These are phyloP conservation scores for Cranoglanis bouderius DNA, from an alignment of 2,113 vertebrate species.

Conservation along the genomic window DNA sequence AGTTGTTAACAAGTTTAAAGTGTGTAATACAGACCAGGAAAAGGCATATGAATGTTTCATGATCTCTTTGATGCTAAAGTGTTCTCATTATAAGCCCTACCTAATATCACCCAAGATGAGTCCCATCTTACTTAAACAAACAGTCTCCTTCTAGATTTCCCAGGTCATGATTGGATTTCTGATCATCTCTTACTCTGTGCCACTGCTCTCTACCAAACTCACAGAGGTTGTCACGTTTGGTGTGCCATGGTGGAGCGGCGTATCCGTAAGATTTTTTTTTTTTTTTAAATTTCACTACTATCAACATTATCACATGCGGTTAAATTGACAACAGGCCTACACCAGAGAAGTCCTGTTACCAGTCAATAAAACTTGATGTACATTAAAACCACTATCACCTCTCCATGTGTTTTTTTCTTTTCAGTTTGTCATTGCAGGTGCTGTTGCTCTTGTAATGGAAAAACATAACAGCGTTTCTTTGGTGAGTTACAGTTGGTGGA, in stretches of 20 bases:
- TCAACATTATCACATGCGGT: neutral
- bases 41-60: neutral
- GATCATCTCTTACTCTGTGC: constrained; percentile 71
- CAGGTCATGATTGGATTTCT: constrained; percentile 74
- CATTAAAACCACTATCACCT: neutral
- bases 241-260: constrained; percentile 74
- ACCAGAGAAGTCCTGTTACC: neutral
- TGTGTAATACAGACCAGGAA: neutral
- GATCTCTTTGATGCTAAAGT: neutral
- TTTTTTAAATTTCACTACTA: neutral
- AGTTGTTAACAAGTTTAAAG: neutral
- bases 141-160: constrained; percentile 61
- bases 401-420: constrained; percentile 6
- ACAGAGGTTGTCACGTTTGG: constrained; percentile 66
- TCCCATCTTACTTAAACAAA: neutral
- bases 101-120: neutral
- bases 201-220: constrained; percentile 59
- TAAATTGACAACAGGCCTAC: neutral
- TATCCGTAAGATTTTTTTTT: constrained; percentile 11
- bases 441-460: constrained; percentile 62
- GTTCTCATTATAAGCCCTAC: neutral
- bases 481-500: constrained; percentile 61
- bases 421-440: constrained; percentile 70
- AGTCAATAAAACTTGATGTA: neutral
- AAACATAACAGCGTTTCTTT: constrained; percentile 60